Percentiles rank a stretch among this genome's conserved stretches.
phyloP scores from a whole-genome alignment of 2,113 vertebrate genomes.

The Onychorhynchus coronatus region DNA sequence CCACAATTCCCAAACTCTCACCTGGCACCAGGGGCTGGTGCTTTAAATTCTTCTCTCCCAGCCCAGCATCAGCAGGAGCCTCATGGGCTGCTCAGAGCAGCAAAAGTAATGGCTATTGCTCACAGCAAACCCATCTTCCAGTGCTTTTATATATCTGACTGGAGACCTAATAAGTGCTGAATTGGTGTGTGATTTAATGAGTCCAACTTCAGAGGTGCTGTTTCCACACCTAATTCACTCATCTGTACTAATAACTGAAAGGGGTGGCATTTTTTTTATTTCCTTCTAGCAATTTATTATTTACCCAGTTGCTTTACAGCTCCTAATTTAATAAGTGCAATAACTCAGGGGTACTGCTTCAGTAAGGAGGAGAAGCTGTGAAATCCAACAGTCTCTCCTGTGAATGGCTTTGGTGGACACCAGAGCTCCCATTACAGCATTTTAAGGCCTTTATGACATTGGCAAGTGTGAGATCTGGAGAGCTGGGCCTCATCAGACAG shows the following conservation, averaged over 20 bases:
- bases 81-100: not conserved
- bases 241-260: slow-evolving; percentile 51
- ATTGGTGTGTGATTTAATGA: slow-evolving; percentile 62
- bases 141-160: slow-evolving; percentile 9
- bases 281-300: slow-evolving; percentile 38
- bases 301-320: slow-evolving; percentile 42
- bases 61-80: not conserved
- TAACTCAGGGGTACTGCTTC: slow-evolving; percentile 23
- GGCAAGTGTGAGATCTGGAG: not conserved
- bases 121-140: not conserved
- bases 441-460: not conserved
- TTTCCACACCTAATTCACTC: slow-evolving; percentile 61
- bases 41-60: not conserved
- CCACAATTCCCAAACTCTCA: not conserved
- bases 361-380: slow-evolving; percentile 11
- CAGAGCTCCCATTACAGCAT: not conserved
- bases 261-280: not conserved
- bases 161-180: slow-evolving; percentile 40
- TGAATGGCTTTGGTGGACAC: not conserved
- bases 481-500: not conserved
- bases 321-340: slow-evolving; percentile 50
- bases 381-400: not conserved
- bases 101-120: not conserved
- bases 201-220: not conserved
- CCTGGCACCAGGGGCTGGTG: not conserved